Conservation (phyloP, 2,888 invertebrate genomes). For the Venustoraphidia nigricollis region DNA sequence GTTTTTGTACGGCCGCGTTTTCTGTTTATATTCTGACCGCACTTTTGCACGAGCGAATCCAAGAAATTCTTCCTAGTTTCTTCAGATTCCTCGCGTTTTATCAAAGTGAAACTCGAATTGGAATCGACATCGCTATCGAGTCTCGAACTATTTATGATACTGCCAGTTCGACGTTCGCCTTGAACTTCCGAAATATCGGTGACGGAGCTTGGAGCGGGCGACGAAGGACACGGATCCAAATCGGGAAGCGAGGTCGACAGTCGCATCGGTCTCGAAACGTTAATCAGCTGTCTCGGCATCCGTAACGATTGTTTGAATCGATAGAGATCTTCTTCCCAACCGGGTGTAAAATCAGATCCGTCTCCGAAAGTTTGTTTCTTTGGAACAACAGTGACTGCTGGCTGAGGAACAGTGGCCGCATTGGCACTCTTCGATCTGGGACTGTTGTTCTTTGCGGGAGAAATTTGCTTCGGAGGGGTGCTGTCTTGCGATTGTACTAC, state of each 20-base stretch:
- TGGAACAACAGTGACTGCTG: slow-evolving; percentile 12
- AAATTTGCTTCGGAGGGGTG: no score
- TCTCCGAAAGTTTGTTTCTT: slow-evolving; percentile 50
- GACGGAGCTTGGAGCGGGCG: slow-evolving; percentile 49
- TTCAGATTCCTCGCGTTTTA: slow-evolving; percentile 44
- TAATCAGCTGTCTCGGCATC: slow-evolving; percentile 68
- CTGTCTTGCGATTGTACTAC: no score
- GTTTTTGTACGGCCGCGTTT: slow-evolving; percentile 37
- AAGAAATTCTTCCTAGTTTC: slow-evolving; percentile 37
- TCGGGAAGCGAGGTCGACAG: slow-evolving; percentile 65
- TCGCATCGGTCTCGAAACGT: slow-evolving; percentile 57
- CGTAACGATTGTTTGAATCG: slow-evolving; percentile 62
- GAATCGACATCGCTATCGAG: slow-evolving; percentile 52
- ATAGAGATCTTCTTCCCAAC: slow-evolving; percentile 73
- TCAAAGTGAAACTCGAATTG: slow-evolving; percentile 44
- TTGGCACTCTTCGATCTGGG: no score
- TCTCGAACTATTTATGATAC: not conserved
- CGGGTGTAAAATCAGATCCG: slow-evolving; percentile 57
- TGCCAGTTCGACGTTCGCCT: not conserved
- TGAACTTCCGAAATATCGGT: slow-evolving; percentile 30
- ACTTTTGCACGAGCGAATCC: slow-evolving; percentile 50
- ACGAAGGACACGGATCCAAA: slow-evolving; percentile 55
- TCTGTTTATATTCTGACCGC: slow-evolving; percentile 38
- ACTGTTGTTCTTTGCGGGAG: no score
- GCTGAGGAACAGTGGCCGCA: no score